Evolutionary conservation across 1,140 invertebrate genomes (phyloP), one percentile per base, ranked within the genome.

Genomic region (Pseudomyrmex sp.): DNA sequence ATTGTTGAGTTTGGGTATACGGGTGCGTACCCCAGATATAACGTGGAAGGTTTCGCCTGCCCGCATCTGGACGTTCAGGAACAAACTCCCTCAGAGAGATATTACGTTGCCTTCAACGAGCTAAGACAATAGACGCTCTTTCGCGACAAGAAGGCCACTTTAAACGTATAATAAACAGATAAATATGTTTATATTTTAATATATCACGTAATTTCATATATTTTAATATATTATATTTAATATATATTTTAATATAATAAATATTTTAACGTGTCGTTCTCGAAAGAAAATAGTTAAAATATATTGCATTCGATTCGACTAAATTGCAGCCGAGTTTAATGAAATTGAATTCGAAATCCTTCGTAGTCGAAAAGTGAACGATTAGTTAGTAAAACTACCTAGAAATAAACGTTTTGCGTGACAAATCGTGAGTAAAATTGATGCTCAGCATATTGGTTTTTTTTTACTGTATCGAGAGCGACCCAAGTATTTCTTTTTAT

Each of bases 51-150:
- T 82, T 35, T 69, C 84, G 70, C 83, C 84, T 89, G 87, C 92
- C 92, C 92, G 91, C 92, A 93, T 93, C 88, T 92, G 83, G 85
- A 88, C 91, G 92, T 83, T 85, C 79, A 86, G 58, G 83, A 77
- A 85, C 68, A 56, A 77, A 61, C 65, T 5, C 74, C 82, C 75
- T 35, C 50, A 84, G 82, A 88, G 92, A 93, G 92, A 93, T 92
- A 93, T 92, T 92, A 92, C 86, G 90, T 92, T 91, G 88, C 91
- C 77, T 73, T 80, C 79, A 79, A 62, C 68, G 10, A 82, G 85
- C 88, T 92, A 84, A 92, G 89, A 93, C 91, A 92, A 93, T 91
- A 90, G 85, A 89, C 74, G 84, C 85, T 89, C 59, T 75, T 87
- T 82, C 58, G 80, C 58, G 58, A 84, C 69, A 62, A 46, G 50